Evolutionary conservation across 2,113 vertebrate genomes (phyloP).

Genomic region (Sprattus sprattus): DNA sequence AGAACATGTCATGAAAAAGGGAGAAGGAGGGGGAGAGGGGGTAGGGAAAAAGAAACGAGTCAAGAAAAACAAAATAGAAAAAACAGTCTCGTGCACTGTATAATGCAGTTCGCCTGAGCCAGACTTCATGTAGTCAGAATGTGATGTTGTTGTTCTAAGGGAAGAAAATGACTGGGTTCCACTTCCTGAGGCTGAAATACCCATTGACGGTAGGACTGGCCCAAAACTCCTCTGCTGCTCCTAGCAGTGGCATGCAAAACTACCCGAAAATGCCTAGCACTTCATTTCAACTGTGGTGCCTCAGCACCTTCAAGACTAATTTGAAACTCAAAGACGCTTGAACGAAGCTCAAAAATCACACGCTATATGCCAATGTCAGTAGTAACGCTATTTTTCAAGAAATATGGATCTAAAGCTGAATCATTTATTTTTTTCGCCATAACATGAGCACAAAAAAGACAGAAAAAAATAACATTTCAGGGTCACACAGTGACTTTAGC

Average conservation of each 20-base stretch:
- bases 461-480: neutral
- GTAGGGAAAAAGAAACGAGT: slow-evolving; percentile 30
- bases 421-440: neutral
- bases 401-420: neutral
- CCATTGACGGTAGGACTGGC: slow-evolving; percentile 38
- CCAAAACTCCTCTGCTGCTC: neutral
- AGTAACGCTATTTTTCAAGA: neutral
- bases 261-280: slow-evolving; percentile 38
- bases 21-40: slow-evolving; percentile 24
- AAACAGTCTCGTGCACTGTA: slow-evolving; percentile 55
- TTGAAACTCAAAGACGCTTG: slow-evolving; percentile 72
- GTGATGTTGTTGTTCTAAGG: slow-evolving; percentile 62
- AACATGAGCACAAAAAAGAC: neutral
- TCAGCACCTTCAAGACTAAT: slow-evolving; percentile 61
- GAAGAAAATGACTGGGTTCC: slow-evolving; percentile 66
- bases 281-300: neutral
- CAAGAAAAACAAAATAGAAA: slow-evolving; percentile 46
- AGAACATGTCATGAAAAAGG: slow-evolving; percentile 63
- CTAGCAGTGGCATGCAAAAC: neutral
- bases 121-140: slow-evolving; percentile 58
- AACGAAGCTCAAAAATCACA: slow-evolving; percentile 49
- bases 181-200: slow-evolving; percentile 69
- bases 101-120: slow-evolving; percentile 61
- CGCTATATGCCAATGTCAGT: neutral
- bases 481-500: neutral